Conservation (phyloP, 1,140 invertebrate genomes). For the Chrysomallon squamiferum region DNA sequence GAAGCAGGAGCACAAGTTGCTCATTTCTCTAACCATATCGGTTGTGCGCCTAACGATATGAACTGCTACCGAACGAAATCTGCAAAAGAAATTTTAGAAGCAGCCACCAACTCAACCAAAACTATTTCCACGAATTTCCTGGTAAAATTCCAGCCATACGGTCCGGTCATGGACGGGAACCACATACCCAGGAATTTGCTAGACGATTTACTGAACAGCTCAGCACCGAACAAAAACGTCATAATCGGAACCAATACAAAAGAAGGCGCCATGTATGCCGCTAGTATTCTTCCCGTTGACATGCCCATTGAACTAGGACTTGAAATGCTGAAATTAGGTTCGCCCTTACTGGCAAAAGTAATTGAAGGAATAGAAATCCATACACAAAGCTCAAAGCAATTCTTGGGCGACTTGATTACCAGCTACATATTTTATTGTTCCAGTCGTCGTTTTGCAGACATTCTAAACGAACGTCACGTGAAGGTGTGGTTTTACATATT, state of each 20-base stretch:
- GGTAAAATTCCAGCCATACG: constrained; percentile 21
- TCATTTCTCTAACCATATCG: constrained; percentile 10
- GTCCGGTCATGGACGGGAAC: constrained; percentile 23
- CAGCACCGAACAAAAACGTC: constrained; percentile 14
- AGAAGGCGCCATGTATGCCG: constrained; percentile 20
- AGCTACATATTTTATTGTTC: constrained; percentile 30
- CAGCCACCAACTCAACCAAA: constrained; percentile 6
- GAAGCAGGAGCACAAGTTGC: constrained; percentile 16
- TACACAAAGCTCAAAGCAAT: constrained; percentile 1
- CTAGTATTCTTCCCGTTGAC: constrained; percentile 9
- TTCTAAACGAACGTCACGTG: neutral
- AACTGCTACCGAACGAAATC: constrained; percentile 20
- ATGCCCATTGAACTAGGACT: too few relatives aligned
- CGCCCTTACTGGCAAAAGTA: too few relatives aligned
- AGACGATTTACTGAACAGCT: constrained; percentile 3
- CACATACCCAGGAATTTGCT: constrained; percentile 14
- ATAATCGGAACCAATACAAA: constrained; percentile 28
- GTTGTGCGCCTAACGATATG: constrained; percentile 14
- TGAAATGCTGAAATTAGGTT: too few relatives aligned
- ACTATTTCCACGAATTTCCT: neutral
- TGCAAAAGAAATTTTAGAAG: constrained; percentile 17
- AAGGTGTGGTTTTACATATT: constrained; percentile 30
- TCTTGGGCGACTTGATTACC: constrained; percentile 16
- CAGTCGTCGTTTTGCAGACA: constrained; percentile 6
- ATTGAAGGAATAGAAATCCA: too few relatives aligned